Conservation (phyloP, 2,113 vertebrate species). For the Merops nubicus region DNA sequence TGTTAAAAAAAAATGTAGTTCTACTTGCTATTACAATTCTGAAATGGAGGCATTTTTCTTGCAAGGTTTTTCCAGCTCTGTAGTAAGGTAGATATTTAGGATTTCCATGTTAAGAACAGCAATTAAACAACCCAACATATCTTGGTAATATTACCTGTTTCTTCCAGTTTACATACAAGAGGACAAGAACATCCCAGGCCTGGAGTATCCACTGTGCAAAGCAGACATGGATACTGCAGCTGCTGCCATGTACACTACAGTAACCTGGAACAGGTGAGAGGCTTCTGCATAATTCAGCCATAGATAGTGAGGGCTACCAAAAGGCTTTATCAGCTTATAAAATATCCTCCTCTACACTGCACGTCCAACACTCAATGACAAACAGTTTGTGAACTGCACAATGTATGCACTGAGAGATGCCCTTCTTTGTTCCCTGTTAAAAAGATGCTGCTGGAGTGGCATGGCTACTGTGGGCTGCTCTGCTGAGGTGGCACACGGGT, state of each 20-base stretch:
- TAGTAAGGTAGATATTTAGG: not conserved
- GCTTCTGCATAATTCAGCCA: not conserved
- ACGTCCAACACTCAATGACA: not conserved
- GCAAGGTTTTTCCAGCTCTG: not conserved
- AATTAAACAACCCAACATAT: not conserved
- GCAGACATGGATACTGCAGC: constrained; percentile 89
- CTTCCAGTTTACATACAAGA: constrained; percentile 53
- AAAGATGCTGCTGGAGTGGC: not conserved
- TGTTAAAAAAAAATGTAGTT: not conserved
- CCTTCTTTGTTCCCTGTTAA: not conserved
- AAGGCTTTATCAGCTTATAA: not conserved
- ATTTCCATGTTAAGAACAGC: not conserved
- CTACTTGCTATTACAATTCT: not conserved
- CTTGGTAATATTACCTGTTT: not conserved
- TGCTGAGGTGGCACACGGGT: not conserved
- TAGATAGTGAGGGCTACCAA: not conserved
- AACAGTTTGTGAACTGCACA: not conserved
- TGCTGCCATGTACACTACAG: constrained; percentile 88
- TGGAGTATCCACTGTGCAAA: constrained; percentile 66
- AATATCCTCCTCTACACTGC: not conserved
- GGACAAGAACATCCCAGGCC: constrained; percentile 50
- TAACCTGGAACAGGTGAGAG: constrained; percentile 88
- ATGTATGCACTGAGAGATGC: not conserved
- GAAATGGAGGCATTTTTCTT: not conserved
- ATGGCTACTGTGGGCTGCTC: not conserved